Conservation (phyloP, 2,113 vertebrate species). For the Salvator merianae region DNA sequence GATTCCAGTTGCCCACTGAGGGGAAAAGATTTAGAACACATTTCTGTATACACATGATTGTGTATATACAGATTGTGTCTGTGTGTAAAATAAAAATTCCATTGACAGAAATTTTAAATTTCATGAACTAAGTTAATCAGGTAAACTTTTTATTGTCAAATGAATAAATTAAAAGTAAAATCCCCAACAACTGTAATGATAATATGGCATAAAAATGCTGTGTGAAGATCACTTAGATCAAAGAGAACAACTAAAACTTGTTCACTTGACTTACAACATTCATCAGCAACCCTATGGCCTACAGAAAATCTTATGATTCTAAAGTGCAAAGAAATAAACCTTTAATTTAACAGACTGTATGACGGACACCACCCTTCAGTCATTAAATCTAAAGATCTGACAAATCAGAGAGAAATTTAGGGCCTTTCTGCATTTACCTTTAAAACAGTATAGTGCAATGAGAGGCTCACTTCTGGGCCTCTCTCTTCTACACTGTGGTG, state of each 20-base stretch:
- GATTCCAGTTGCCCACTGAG: not conserved
- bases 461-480: too few species aligned
- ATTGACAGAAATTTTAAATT: not conserved
- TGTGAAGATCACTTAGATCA: not conserved
- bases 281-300: not conserved
- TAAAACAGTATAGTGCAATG: too few species aligned
- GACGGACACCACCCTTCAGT: too few species aligned
- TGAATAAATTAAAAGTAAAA: not conserved
- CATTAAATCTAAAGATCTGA: too few species aligned
- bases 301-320: not conserved
- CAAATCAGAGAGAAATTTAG: too few species aligned
- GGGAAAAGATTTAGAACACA: not conserved
- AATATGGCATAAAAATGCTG: not conserved
- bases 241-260: not conserved
- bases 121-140: not conserved
- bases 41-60: too few species aligned
- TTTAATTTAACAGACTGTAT: too few species aligned
- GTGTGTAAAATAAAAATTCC: not conserved
- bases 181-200: not conserved
- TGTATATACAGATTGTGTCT: too few species aligned
- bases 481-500: too few species aligned
- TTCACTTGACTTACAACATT: not conserved
- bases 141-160: not conserved
- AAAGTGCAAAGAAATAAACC: too few species aligned
- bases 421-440: too few species aligned